Percentiles rank a stretch among this genome's conserved stretches.
phyloP scores from a whole-genome alignment of 2,797 vertebrate species.

The Crypturellus tataupa region DNA sequence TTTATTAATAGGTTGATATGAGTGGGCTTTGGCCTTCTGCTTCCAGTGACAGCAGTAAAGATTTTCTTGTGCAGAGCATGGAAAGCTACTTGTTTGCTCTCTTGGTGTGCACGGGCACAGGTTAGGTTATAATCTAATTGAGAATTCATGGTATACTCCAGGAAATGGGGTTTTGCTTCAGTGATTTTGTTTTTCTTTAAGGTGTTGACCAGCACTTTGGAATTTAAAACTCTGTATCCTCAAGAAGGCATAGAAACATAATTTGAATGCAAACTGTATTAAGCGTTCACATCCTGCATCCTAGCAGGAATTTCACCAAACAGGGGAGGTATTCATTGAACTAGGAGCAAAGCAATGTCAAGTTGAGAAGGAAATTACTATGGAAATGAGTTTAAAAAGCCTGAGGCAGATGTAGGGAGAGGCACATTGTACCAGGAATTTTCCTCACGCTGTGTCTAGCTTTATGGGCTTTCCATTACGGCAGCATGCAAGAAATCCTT shows the following conservation, averaged over 20 bases:
- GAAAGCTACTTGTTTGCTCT: background rate
- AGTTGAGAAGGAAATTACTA: slow-evolving; percentile 73
- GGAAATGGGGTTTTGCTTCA: slow-evolving; percentile 22
- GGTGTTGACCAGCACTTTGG: slow-evolving; percentile 50
- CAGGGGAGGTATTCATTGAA: slow-evolving; percentile 71
- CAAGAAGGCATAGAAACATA: slow-evolving; percentile 47
- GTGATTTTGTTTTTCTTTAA: slow-evolving; percentile 42
- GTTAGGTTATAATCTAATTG: slow-evolving; percentile 14
- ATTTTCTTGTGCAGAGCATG: background rate
- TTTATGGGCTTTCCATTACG: slow-evolving; percentile 53
- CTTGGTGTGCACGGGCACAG: background rate
- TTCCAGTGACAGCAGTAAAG: background rate
- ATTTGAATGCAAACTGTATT: slow-evolving; percentile 64
- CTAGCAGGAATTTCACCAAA: slow-evolving; percentile 67
- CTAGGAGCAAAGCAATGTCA: slow-evolving; percentile 64
- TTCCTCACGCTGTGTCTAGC: slow-evolving; percentile 12
- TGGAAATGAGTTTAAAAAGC: slow-evolving; percentile 73
- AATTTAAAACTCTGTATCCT: slow-evolving; percentile 44
- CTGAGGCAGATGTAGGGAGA: slow-evolving; percentile 62
- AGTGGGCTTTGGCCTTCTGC: background rate
- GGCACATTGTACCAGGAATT: slow-evolving; percentile 52
- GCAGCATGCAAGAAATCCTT: slow-evolving; percentile 13
- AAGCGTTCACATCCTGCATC: slow-evolving; percentile 57
- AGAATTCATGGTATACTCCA: slow-evolving; percentile 32
- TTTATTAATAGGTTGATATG: background rate